Conservation (phyloP, 2,113 vertebrate species). For the Pleuronectes platessa region DNA sequence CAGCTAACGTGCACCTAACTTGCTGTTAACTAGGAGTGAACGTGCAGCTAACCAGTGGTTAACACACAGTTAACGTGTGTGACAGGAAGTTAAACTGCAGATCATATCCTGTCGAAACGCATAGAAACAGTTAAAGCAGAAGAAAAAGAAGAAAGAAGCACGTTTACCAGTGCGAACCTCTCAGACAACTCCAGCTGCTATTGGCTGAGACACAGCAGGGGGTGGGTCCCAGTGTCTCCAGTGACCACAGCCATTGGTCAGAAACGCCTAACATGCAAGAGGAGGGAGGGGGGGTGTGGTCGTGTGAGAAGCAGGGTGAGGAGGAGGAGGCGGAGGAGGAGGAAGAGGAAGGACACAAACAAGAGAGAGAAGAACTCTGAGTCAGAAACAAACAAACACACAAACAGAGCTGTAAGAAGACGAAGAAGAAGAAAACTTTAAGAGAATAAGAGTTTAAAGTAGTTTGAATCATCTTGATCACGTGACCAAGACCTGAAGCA, state of each 20-base stretch:
- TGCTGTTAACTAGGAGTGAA: no score
- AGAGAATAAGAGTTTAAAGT: not conserved
- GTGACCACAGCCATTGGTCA: conserved; percentile 84
- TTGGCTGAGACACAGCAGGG: conserved; percentile 73
- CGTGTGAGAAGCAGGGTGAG: conserved; percentile 1
- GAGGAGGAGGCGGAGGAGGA: conserved; percentile 23
- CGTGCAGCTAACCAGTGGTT: no score
- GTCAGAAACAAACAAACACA: conserved; percentile 24
- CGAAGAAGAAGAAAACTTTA: not conserved
- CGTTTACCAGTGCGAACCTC: conserved; percentile 86
- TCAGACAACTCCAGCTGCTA: conserved; percentile 75
- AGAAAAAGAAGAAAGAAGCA: conserved; percentile 47
- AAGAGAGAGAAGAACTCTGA: conserved; percentile 53
- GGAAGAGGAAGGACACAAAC: conserved; percentile 17
- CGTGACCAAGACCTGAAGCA: no score
- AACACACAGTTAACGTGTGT: no score
- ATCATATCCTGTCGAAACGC: not conserved
- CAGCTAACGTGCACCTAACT: not conserved
- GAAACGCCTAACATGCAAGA: conserved; percentile 89
- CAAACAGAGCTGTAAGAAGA: conserved; percentile 2
- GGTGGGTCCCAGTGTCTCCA: conserved; percentile 81
- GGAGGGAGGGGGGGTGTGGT: conserved; percentile 65
- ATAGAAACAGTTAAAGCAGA: not conserved
- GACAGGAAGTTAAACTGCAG: not conserved
- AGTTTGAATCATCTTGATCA: no score